These are phyloP conservation scores for Ectemnius continuus DNA, from an alignment of 2,888 invertebrate species.

Conservation along the genomic window DNA sequence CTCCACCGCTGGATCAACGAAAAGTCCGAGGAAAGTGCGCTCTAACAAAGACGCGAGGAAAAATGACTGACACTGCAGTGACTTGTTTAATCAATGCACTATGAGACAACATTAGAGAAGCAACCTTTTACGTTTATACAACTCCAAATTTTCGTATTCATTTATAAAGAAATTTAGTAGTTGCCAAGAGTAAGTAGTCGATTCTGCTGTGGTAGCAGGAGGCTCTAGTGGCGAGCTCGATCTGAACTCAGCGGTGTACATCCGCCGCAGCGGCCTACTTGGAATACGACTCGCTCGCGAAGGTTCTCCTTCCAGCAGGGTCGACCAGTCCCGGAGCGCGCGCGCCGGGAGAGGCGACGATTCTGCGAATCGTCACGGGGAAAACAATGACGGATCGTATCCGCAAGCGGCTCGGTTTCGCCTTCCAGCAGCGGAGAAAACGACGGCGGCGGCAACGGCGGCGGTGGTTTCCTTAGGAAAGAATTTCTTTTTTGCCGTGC, in stretches of 20 bases:
- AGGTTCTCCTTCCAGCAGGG: conserved; percentile 61
- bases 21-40: neutral
- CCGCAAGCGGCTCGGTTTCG: conserved; percentile 42
- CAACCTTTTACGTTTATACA: neutral
- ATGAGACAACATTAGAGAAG: neutral
- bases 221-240: conserved; percentile 27
- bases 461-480: conserved; percentile 29
- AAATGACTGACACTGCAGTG: conserved; percentile 14
- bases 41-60: neutral
- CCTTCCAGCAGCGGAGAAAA: conserved; percentile 48
- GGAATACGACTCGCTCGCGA: conserved; percentile 60
- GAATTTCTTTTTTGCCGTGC: conserved; percentile 22
- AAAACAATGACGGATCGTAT: conserved; percentile 54
- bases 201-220: too few relatives aligned
- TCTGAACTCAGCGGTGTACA: conserved; percentile 52
- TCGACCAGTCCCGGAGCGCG: conserved; percentile 55
- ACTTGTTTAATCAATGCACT: conserved; percentile 39
- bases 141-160: neutral
- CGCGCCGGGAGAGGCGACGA: conserved; percentile 30
- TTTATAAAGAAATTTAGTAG: neutral
- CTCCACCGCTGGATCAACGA: neutral
- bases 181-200: neutral
- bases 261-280: conserved; percentile 64
- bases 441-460: too few relatives aligned
- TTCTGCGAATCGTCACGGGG: conserved; percentile 52